Percentiles rank a stretch among this genome's conserved stretches.
phyloP scores from a whole-genome alignment of 2,113 vertebrate species.

The Tupaia tana region DNA sequence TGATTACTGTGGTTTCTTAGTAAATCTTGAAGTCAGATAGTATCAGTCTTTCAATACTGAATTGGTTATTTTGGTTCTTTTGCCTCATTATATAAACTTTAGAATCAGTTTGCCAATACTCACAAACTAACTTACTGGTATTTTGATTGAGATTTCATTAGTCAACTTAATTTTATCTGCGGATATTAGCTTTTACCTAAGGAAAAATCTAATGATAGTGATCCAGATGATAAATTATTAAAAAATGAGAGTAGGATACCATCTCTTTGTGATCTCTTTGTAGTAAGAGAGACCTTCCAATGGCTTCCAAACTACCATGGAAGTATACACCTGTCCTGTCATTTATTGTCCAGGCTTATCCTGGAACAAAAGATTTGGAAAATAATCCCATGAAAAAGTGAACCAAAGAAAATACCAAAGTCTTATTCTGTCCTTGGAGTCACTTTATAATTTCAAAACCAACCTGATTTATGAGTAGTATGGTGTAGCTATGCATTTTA shows the following conservation, averaged over 20 bases:
- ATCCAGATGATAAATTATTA: neutral
- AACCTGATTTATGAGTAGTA: conserved; percentile 25
- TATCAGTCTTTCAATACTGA: neutral
- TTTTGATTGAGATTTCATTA: neutral
- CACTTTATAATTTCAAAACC: neutral
- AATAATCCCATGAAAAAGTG: neutral
- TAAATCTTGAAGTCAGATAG: neutral
- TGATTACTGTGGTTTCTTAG: neutral
- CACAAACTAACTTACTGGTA: neutral
- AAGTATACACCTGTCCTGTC: neutral
- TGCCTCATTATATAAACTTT: neutral
- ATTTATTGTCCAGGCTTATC: neutral
- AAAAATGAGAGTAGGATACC: neutral
- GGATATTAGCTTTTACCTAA: neutral
- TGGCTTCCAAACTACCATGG: neutral
- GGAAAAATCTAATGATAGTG: neutral
- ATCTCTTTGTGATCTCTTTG: neutral
- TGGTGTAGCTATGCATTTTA: conserved; percentile 36
- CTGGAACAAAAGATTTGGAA: neutral
- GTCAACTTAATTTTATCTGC: neutral
- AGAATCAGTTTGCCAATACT: neutral
- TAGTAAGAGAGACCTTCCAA: neutral
- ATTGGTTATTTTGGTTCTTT: neutral
- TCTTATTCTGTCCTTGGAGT: neutral
- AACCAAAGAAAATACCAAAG: neutral